Conservation (phyloP, 2,113 vertebrate genomes). For the Chaetura pelagica region DNA sequence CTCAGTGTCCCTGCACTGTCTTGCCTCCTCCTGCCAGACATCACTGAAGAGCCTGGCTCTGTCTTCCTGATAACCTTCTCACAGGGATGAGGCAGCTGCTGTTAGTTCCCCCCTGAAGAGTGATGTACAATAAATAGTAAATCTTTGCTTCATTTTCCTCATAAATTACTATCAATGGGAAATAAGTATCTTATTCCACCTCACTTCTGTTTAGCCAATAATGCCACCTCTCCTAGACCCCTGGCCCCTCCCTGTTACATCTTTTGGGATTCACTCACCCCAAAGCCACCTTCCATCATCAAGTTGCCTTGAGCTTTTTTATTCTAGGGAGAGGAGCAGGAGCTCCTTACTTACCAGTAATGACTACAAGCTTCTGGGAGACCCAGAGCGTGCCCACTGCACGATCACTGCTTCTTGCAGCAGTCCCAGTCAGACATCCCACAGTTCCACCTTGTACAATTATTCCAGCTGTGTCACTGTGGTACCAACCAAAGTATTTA, state of each 20-base stretch:
- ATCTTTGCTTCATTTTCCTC: background rate
- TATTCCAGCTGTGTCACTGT: background rate
- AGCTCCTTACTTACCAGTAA: background rate
- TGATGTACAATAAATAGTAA: background rate
- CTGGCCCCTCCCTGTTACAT: background rate
- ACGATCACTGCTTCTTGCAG: background rate
- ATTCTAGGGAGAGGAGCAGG: background rate
- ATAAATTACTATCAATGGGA: background rate
- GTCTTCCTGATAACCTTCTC: background rate
- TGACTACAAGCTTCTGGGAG: background rate
- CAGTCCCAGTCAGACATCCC: background rate
- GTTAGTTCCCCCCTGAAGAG: background rate
- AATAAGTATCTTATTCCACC: background rate
- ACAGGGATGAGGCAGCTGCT: background rate
- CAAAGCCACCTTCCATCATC: background rate
- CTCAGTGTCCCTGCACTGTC: fast-evolving
- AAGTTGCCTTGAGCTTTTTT: background rate
- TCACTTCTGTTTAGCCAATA: background rate
- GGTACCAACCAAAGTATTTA: background rate
- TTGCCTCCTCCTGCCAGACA: background rate
- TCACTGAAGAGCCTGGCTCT: background rate
- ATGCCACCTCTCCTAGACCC: background rate
- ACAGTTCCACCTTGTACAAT: background rate
- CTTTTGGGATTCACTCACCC: background rate
- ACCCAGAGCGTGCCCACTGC: background rate